Percentiles rank a stretch among this genome's conserved stretches.
These are phyloP conservation scores for Drosophila ananassae DNA, from an alignment of 1,140 invertebrate species.

Conservation along the genomic window DNA sequence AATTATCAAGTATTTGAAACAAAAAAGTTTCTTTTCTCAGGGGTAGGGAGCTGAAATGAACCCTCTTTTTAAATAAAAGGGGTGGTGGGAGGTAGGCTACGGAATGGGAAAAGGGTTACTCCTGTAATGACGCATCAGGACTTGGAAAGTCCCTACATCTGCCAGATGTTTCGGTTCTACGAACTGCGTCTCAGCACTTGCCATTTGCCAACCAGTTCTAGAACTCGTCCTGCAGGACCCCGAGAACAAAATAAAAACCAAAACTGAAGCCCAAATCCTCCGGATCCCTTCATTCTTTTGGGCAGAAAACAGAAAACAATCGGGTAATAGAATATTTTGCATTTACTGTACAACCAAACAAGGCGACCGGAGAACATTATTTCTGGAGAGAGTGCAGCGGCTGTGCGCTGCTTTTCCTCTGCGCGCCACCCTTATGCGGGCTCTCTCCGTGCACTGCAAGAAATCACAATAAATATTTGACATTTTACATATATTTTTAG, in stretches of 20 bases:
- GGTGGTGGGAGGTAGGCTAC: slow-evolving; percentile 11
- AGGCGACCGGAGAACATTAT: slow-evolving; percentile 27
- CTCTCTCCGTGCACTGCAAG: background rate
- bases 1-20: slow-evolving; percentile 40
- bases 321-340: slow-evolving; percentile 57
- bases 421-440: slow-evolving; percentile 42
- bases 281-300: background rate
- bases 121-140: slow-evolving; percentile 72
- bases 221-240: slow-evolving; percentile 50
- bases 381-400: slow-evolving; percentile 14
- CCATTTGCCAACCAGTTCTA: slow-evolving; percentile 56
- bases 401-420: slow-evolving; percentile 22
- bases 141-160: slow-evolving; percentile 53
- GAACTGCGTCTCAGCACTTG: slow-evolving; percentile 61
- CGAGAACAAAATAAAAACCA: slow-evolving; percentile 6
- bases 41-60: slow-evolving; percentile 49
- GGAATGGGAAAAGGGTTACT: slow-evolving; percentile 17
- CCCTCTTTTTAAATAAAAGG: slow-evolving; percentile 40
- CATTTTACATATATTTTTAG: too few relatives aligned
- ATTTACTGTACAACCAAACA: slow-evolving; percentile 73
- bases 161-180: slow-evolving; percentile 60
- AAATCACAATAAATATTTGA: background rate
- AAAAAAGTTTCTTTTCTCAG: slow-evolving; percentile 54
- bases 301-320: slow-evolving; percentile 18
- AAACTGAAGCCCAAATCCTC: slow-evolving; percentile 13